Conservation (phyloP, 37 sponge, comb jelly and placozoan genomes). For the Axinella damicornis region DNA sequence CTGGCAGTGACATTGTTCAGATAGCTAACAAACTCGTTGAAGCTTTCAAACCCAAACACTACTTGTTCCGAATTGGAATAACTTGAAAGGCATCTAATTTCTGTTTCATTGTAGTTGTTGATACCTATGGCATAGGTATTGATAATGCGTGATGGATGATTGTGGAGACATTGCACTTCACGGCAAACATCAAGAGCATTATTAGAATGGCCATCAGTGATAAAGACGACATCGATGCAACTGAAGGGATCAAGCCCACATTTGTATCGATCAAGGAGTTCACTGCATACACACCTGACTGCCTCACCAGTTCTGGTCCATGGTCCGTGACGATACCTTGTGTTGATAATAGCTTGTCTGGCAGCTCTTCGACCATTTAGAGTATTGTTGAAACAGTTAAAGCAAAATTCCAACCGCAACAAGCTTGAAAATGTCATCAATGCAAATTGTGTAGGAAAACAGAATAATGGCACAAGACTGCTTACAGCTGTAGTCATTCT, state of each 20-base stretch:
- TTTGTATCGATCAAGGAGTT: background rate
- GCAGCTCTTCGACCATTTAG: background rate
- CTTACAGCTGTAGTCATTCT: background rate
- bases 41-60: too few relatives aligned
- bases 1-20: background rate
- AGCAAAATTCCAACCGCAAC: conserved; percentile 44
- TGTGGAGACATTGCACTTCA: background rate
- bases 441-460: conserved; percentile 5
- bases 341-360: background rate
- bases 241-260: background rate
- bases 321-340: background rate
- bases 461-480: background rate
- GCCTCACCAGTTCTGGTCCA: conserved; percentile 15
- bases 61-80: too few relatives aligned
- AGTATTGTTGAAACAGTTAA: conserved; percentile 10
- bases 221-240: conserved; percentile 16
- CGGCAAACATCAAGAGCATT: background rate
- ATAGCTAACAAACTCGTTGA: too few relatives aligned
- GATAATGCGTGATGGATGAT: background rate
- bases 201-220: conserved; percentile 27
- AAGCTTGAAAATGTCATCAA: conserved; percentile 8
- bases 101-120: background rate
- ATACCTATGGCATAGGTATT: conserved; percentile 24
- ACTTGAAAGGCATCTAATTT: conserved; percentile 1
- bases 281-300: background rate